Conservation (phyloP, 2,113 vertebrate genomes). For the Osmerus eperlanus region DNA sequence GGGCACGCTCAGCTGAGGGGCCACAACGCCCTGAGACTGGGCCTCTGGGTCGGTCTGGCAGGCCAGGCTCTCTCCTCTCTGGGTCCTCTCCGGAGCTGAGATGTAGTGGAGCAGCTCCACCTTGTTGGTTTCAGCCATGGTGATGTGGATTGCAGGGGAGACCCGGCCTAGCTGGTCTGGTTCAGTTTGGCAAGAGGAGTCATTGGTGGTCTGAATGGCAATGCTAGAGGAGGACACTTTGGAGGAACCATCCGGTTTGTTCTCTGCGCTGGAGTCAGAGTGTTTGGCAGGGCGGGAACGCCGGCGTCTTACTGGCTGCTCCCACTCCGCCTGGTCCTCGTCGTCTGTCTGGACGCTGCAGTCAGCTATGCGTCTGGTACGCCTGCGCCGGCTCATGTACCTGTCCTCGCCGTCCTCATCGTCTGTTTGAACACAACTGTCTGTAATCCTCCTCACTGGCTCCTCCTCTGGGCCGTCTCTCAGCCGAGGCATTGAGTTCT, state of each 20-base stretch:
- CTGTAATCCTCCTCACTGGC: conserved; percentile 79
- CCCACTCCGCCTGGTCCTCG: conserved; percentile 93
- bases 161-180: conserved; percentile 83
- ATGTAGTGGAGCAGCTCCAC: conserved; percentile 94
- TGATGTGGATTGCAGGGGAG: conserved; percentile 96
- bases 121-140: conserved; percentile 84
- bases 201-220: conserved; percentile 93
- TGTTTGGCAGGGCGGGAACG: conserved; percentile 86
- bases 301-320: conserved; percentile 88
- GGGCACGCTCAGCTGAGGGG: conserved; percentile 85
- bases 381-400: conserved; percentile 84
- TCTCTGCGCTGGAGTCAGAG: conserved; percentile 77
- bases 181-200: conserved; percentile 96
- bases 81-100: conserved; percentile 92
- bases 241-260: conserved; percentile 72
- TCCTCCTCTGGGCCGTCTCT: conserved; percentile 85
- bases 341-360: conserved; percentile 97
- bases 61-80: conserved; percentile 90
- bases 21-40: conserved; percentile 82
- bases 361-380: conserved; percentile 85
- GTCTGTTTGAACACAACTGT: conserved; percentile 95
- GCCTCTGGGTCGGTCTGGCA: conserved; percentile 94
- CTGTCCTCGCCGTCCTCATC: conserved; percentile 93
- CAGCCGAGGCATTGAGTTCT: conserved; percentile 94
- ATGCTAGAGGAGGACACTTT: conserved; percentile 82